Conservation (phyloP, 2,888 invertebrate genomes). For the Drosophila lacicola region DNA sequence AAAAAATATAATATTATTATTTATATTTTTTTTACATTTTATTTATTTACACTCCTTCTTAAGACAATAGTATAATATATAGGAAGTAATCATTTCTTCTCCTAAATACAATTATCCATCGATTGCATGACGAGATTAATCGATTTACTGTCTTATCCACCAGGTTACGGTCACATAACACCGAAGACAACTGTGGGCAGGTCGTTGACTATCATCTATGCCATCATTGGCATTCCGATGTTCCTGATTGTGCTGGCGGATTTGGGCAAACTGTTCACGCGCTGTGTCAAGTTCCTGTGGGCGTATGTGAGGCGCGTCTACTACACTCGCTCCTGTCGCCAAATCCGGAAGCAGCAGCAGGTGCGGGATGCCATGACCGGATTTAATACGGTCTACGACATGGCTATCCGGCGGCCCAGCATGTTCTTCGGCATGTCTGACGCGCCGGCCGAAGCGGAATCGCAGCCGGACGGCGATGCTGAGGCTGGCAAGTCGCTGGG, state of each 20-base stretch:
- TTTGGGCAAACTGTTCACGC: slow-evolving; percentile 96
- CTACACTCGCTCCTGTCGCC: slow-evolving; percentile 93
- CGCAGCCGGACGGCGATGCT: slow-evolving; percentile 55
- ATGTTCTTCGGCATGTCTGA: slow-evolving; percentile 87
- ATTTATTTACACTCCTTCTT: no score
- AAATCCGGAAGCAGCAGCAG: slow-evolving; percentile 90
- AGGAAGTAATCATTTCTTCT: no score
- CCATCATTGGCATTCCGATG: slow-evolving; percentile 97
- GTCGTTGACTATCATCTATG: slow-evolving; percentile 95
- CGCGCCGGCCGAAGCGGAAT: slow-evolving; percentile 86
- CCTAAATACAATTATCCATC: no score
- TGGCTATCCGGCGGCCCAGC: slow-evolving; percentile 91
- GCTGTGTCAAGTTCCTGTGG: slow-evolving; percentile 96
- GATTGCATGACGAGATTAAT: no score
- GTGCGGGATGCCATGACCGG: slow-evolving; percentile 94
- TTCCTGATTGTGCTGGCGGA: slow-evolving; percentile 97
- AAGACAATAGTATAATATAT: no score
- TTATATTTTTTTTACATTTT: no score
- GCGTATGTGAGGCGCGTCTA: slow-evolving; percentile 93
- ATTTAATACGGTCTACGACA: slow-evolving; percentile 92
- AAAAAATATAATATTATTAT: no score
- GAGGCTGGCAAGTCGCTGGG: slow-evolving; percentile 77
- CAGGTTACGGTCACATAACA: slow-evolving; percentile 98
- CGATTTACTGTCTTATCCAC: background rate
- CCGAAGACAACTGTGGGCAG: slow-evolving; percentile 95